Percentiles rank a stretch among this genome's conserved stretches.
Evolutionary conservation across 2,888 invertebrate species (phyloP).

Genomic region (Perizoma flavofasciatum): DNA sequence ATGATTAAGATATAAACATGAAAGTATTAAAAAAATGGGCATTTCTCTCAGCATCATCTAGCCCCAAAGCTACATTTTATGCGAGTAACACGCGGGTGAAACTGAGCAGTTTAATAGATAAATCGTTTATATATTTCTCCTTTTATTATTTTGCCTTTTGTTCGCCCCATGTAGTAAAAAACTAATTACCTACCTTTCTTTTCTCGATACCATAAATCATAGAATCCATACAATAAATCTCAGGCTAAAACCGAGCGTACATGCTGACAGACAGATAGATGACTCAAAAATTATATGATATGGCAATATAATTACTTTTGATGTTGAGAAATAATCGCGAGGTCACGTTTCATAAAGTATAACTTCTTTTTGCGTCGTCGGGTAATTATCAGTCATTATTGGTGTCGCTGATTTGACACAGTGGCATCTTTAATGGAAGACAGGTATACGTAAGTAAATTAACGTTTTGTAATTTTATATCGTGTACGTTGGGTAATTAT

Average conservation of each 20-base stretch:
- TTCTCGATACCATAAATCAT: no score
- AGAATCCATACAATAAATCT: background rate
- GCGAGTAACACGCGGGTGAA: no score
- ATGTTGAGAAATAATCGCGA: slow-evolving; percentile 19
- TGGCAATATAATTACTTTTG: slow-evolving; percentile 23
- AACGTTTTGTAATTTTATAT: slow-evolving; percentile 10
- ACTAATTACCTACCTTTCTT: no score
- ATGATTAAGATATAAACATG: no score
- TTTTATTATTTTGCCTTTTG: no score
- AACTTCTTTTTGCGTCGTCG: slow-evolving; percentile 16
- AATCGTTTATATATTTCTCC: no score
- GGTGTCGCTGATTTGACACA: slow-evolving; percentile 14
- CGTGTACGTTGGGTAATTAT: no score
- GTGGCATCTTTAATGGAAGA: slow-evolving; percentile 15
- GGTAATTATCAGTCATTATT: slow-evolving; percentile 21
- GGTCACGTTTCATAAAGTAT: slow-evolving; percentile 20
- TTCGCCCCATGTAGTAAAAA: no score
- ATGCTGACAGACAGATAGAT: background rate
- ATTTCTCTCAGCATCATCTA: no score
- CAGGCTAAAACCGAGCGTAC: background rate
- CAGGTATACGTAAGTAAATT: slow-evolving; percentile 1
- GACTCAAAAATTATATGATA: slow-evolving; percentile 9
- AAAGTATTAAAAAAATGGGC: no score
- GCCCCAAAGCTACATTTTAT: no score
- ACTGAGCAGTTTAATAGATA: no score